Base-by-base conservation (phyloP, 2,113 vertebrate genomes). In the Syngnathoides biaculeatus region DNA sequence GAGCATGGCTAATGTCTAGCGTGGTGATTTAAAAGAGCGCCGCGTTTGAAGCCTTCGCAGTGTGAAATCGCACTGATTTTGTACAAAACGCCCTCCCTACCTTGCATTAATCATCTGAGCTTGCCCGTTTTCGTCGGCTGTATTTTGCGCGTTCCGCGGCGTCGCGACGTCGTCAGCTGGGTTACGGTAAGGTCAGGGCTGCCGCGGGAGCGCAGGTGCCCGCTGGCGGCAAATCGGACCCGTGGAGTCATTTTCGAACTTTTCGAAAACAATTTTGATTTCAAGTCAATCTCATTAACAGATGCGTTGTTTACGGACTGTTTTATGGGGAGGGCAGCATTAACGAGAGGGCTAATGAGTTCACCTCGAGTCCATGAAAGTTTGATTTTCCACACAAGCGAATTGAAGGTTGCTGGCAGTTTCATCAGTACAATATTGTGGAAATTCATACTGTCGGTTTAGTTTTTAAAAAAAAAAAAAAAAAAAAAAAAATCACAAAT, bases 101-200 rank as follows among this genome's bases (percentile, higher is more conserved):
- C 27, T 66, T 64, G 60, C 19, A 48, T 64, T 30, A 62, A 17
- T 42, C 27, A 3, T 27, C 57, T 53, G 2, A n/a, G 14, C 58
- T 73, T 61, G 42, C 57, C 12, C 39, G n/a, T n/a, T 65, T 53
- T 48, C 71, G 57, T 47, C 47, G 38, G 57, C 56, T 63, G 13
- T 20, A 9, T 71, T 65, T 67, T 45, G 61, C 63, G 38, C 52
- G 64, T 38, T 27, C 40, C 22, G 48, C 20, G 35, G 69, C 55
- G 50, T 71, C 20, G 67, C n/a, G 63, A 74, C 79, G 63, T 71
- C 27, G 77, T 73, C 68, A 74, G 79, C 69, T 72, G 74, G 72
- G 79, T 87, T 84, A 77, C 62, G 72, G 77, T 72, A 30, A 68
- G 76, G 80, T 87, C 82, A 73, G 75, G 77, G 79, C 69, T 78